Evolutionary conservation across 2,797 vertebrate species (phyloP), one percentile per base, ranked within the genome.

Genomic region (Chelon auratus): DNA sequence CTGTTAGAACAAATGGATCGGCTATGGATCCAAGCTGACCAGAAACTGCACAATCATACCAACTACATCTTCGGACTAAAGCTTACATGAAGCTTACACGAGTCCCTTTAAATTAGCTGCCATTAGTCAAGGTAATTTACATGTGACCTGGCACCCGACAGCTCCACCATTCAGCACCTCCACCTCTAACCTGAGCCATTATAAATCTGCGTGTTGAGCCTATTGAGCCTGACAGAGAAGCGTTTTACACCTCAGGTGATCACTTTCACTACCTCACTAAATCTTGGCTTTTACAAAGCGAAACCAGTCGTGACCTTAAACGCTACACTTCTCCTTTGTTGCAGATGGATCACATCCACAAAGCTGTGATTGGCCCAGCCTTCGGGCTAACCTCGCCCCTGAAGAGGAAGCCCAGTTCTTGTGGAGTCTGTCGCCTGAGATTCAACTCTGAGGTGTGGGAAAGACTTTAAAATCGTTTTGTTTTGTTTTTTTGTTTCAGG

Each of bases 261-360:
- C 22, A 40, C 43, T 73, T 72, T 63, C 73, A 68, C 67, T 20
- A 20, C 52, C 43, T 50, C 20, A 20, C 15, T 40, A 42, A 5
- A 3, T 63, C 22, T 70, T 8, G 15, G 76, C n/a, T 77, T 48
- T 53, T 22, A 45, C 60, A 37, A 33, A 30, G 37, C 14, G 60
- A 17, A 68, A 53, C 58, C 30, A 14, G 17, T 67, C 17, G 1
- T 37, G 50, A 71, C 57, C 42, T 33, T 36, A 18, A 33, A 36
- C 6, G 5, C 47, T 37, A 37, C 5, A 3, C 70, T 39, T 50
- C 17, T 64, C 20, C 39, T 77, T 30, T 75, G 65, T 87, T 88
- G 77, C 95, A 97, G 96, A 96, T 97, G 96, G 96, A 97, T 92
- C 96, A 94, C 52, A 91, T 96, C 93, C 96, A 96, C 86, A 97